These are phyloP conservation scores for Hemiscyllium ocellatum DNA, from an alignment of 2,113 vertebrate genomes.

Conservation along the genomic window DNA sequence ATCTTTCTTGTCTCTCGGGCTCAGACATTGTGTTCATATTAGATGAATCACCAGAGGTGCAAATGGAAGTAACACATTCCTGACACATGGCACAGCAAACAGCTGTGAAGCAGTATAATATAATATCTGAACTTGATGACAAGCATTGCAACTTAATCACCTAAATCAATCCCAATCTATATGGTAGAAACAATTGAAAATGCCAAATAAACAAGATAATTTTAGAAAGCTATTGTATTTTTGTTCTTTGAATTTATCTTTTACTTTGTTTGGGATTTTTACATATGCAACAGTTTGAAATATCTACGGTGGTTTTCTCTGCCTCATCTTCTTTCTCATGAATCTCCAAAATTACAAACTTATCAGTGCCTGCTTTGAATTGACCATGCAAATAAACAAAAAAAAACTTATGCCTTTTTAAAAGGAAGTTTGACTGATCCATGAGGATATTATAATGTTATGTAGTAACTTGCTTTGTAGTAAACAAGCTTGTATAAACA, in stretches of 20 bases:
- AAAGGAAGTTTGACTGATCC: neutral
- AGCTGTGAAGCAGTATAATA: neutral
- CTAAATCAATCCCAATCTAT: neutral
- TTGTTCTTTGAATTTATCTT: neutral
- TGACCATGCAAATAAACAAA: neutral
- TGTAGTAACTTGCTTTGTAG: neutral
- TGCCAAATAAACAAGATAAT: neutral
- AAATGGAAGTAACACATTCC: neutral
- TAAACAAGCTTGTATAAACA: neutral
- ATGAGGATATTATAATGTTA: neutral
- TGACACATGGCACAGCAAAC: neutral
- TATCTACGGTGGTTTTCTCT: neutral
- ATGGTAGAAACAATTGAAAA: neutral
- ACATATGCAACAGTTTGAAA: neutral
- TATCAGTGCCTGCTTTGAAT: neutral
- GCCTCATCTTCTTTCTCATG: neutral
- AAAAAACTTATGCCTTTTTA: neutral
- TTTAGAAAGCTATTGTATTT: neutral
- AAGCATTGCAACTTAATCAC: neutral
- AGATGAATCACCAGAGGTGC: neutral
- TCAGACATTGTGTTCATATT: neutral
- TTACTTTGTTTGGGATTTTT: neutral
- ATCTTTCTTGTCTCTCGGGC: neutral
- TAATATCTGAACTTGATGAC: neutral
- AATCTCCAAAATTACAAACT: neutral